Percentiles rank a stretch among this genome's conserved stretches.
These are phyloP conservation scores for Archips crataeganus DNA, from an alignment of 2,888 invertebrate species.

Conservation along the genomic window DNA sequence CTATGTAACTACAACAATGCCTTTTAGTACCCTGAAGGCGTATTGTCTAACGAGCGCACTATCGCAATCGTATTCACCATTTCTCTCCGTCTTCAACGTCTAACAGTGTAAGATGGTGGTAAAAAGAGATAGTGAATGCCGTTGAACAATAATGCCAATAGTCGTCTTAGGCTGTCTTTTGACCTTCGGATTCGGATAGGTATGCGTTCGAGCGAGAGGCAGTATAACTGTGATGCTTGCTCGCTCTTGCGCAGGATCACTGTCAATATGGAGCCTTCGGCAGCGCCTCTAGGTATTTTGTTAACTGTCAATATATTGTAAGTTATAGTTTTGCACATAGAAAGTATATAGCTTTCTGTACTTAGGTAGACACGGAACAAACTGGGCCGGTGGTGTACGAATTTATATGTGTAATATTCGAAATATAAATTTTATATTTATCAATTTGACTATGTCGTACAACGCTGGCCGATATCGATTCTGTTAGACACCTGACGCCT, in stretches of 20 bases:
- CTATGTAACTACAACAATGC: constrained; percentile 16
- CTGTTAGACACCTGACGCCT: neutral
- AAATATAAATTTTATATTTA: constrained; percentile 12
- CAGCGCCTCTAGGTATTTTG: constrained; percentile 8
- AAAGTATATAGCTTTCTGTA: constrained; percentile 31
- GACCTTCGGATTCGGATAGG: neutral
- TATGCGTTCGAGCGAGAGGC: neutral
- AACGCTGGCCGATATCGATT: neutral
- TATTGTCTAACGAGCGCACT: too few relatives aligned
- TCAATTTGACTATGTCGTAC: constrained; percentile 4
- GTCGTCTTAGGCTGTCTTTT: constrained; percentile 9
- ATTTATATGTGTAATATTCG: constrained; percentile 12
- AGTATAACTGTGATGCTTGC: neutral
- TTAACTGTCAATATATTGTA: constrained; percentile 17
- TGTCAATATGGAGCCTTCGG: neutral
- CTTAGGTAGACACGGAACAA: constrained; percentile 3
- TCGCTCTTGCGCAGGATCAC: neutral
- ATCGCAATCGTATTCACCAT: too few relatives aligned
- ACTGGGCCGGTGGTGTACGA: constrained; percentile 21
- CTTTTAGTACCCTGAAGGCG: constrained; percentile 17
- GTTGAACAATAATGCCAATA: neutral
- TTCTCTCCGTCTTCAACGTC: too few relatives aligned
- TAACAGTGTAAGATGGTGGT: too few relatives aligned
- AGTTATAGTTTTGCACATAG: constrained; percentile 35
- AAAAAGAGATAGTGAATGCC: too few relatives aligned